phyloP scores from a whole-genome alignment of 2,888 invertebrate genomes.

The Hoplodrina blanda region DNA sequence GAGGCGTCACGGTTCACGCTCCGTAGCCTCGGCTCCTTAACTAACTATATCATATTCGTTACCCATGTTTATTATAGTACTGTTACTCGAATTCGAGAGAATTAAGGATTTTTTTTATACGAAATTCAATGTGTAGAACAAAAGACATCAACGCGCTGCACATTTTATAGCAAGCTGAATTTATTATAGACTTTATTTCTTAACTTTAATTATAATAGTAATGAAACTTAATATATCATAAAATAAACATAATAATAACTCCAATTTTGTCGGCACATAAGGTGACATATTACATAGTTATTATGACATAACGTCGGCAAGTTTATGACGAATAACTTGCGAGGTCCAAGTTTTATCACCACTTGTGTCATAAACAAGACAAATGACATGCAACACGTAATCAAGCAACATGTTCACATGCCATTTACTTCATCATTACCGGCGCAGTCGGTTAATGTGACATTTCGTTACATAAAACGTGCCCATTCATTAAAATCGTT shows the following conservation, averaged over 20 bases:
- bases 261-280: slow-evolving; percentile 5
- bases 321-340: slow-evolving; percentile 18
- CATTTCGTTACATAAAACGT: slow-evolving; percentile 48
- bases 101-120: slow-evolving; percentile 32
- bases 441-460: slow-evolving; percentile 29
- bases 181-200: background rate
- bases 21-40: slow-evolving; percentile 60
- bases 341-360: slow-evolving; percentile 30
- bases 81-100: slow-evolving; percentile 30
- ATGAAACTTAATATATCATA: slow-evolving; percentile 9
- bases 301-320: background rate
- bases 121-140: slow-evolving; percentile 46
- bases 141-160: slow-evolving; percentile 74
- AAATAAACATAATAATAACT: background rate
- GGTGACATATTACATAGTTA: slow-evolving; percentile 5
- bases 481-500: slow-evolving; percentile 38
- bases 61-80: slow-evolving; percentile 50
- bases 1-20: slow-evolving; percentile 75
- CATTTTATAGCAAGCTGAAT: background rate
- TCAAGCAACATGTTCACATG: slow-evolving; percentile 46
- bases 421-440: slow-evolving; percentile 45
- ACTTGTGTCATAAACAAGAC: slow-evolving; percentile 49
- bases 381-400: slow-evolving; percentile 35
- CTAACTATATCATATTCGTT: slow-evolving; percentile 65
- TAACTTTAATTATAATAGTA: background rate